Evolutionary conservation across 2,888 invertebrate genomes (phyloP).

Genomic region (Sminthurinus aureus): DNA sequence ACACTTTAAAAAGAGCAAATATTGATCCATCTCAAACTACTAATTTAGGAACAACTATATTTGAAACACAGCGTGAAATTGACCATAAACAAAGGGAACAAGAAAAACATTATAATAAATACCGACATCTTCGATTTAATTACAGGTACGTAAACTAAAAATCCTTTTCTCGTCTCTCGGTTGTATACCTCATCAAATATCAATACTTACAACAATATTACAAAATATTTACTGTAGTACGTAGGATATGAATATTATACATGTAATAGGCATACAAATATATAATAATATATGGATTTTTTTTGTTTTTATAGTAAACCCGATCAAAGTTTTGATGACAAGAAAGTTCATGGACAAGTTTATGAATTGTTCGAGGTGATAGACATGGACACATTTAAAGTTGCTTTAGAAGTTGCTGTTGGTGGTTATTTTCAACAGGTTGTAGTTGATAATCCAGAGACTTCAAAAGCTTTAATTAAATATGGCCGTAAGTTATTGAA

Average conservation of each 20-base stretch:
- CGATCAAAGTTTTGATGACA: neutral
- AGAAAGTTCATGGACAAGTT: slow-evolving; percentile 21
- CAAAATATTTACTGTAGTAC: neutral
- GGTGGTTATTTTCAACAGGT: slow-evolving; percentile 27
- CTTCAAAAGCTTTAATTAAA: slow-evolving; percentile 28
- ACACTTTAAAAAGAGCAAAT: neutral
- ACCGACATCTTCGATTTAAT: slow-evolving; percentile 68
- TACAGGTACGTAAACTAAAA: slow-evolving; percentile 66
- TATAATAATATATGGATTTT: neutral
- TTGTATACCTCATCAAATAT: neutral
- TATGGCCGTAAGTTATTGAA: slow-evolving; percentile 34
- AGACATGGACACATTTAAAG: slow-evolving; percentile 21
- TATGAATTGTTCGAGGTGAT: slow-evolving; percentile 38
- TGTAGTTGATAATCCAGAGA: slow-evolving; percentile 37
- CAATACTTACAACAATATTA: neutral
- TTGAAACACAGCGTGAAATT: slow-evolving; percentile 16
- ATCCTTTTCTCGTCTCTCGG: neutral
- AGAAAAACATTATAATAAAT: slow-evolving; percentile 37
- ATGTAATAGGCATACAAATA: neutral
- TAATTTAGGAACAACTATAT: slow-evolving; percentile 39
- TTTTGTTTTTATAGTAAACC: neutral
- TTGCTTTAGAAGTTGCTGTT: slow-evolving; percentile 39
- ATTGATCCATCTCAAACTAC: slow-evolving; percentile 45
- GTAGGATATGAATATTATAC: neutral
- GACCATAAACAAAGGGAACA: slow-evolving; percentile 30